A percentile compares a stretch with the other conserved stretches of the same genome.
Evolutionary conservation across 2,797 vertebrate genomes (phyloP).

Genomic region (Odontamblyopus lacepedii): DNA sequence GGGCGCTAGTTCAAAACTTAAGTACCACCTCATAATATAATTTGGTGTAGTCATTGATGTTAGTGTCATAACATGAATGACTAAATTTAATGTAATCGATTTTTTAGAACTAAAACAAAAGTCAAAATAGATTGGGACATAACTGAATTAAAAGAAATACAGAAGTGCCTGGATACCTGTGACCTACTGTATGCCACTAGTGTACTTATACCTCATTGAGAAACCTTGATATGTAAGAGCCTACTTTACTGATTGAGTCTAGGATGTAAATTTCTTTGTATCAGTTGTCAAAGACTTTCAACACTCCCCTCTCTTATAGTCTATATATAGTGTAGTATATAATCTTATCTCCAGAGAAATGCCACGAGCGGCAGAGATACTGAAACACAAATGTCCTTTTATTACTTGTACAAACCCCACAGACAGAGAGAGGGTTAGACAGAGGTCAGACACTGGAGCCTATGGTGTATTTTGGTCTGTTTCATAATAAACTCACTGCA

Average conservation of each 20-base stretch:
- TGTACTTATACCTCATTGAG: too few species aligned
- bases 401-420: conserved; percentile 10
- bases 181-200: too few species aligned
- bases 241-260: neutral
- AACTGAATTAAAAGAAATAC: too few species aligned
- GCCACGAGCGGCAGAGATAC: neutral
- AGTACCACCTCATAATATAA: too few species aligned
- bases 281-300: conserved; percentile 10
- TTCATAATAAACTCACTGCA: conserved; percentile 3
- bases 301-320: conserved; percentile 8
- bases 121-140: too few species aligned
- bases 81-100: too few species aligned
- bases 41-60: too few species aligned
- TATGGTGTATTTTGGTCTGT: neutral
- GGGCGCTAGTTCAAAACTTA: neutral
- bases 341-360: conserved; percentile 31
- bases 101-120: too few species aligned
- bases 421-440: conserved; percentile 11
- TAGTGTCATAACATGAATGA: too few species aligned
- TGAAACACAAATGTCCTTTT: conserved; percentile 12
- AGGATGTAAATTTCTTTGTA: conserved; percentile 29
- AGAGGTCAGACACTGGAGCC: conserved; percentile 30
- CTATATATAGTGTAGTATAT: neutral
- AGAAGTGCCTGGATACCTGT: too few species aligned
- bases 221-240: neutral